phyloP scores from a whole-genome alignment of 35 echinoderm and acorn worm species.

The Ophiothrix spiculata region DNA sequence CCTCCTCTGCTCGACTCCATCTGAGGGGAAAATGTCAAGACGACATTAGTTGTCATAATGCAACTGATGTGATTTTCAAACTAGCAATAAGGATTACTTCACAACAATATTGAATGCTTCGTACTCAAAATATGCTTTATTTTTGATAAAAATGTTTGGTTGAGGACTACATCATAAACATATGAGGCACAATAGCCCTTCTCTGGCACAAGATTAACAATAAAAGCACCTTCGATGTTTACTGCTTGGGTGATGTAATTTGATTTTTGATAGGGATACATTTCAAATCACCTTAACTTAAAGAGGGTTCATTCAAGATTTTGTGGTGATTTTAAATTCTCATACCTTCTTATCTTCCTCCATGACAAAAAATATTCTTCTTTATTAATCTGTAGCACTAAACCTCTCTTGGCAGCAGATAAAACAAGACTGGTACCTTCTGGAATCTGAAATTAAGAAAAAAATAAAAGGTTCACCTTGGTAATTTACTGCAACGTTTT shows the following conservation, averaged over 20 bases:
- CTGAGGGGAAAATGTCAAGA: constrained; percentile 9
- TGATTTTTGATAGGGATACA: too few relatives aligned
- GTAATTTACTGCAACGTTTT: background rate
- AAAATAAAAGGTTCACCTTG: background rate
- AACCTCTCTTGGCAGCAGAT: constrained; percentile 23
- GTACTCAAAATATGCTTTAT: too few relatives aligned
- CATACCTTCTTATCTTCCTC: constrained; percentile 50
- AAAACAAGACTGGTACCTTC: background rate
- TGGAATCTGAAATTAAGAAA: constrained; percentile 15
- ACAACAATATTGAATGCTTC: background rate
- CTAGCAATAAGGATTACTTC: background rate
- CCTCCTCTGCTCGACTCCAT: constrained; percentile 45
- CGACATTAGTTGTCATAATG: background rate
- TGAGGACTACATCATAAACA: too few relatives aligned
- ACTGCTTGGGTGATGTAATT: too few relatives aligned
- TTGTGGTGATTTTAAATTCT: background rate
- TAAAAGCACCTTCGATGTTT: too few relatives aligned
- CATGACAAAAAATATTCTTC: constrained; percentile 60
- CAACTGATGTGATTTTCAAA: background rate
- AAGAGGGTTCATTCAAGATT: too few relatives aligned
- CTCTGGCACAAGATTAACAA: too few relatives aligned
- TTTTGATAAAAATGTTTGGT: too few relatives aligned
- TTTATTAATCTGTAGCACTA: constrained; percentile 10
- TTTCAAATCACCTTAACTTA: too few relatives aligned
- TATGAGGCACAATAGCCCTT: too few relatives aligned